These are phyloP conservation scores for Himalopsyche anomala DNA, from an alignment of 2,888 invertebrate genomes.

Conservation along the genomic window DNA sequence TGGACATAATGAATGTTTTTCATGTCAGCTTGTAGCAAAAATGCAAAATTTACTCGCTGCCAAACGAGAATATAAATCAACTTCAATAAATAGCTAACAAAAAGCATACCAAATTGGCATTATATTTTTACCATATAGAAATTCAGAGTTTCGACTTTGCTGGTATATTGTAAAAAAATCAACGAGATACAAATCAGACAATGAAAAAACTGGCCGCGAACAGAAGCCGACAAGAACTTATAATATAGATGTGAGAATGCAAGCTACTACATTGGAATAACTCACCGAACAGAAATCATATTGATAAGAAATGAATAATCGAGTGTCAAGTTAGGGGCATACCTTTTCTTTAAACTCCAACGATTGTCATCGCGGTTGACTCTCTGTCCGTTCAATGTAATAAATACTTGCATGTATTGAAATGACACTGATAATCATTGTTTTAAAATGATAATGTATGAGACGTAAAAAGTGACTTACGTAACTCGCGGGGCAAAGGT, in stretches of 20 bases:
- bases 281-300: constrained; percentile 57
- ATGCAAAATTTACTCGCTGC: constrained; percentile 13
- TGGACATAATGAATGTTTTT: constrained; percentile 7
- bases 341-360: constrained; percentile 58
- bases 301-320: constrained; percentile 65
- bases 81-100: constrained; percentile 41
- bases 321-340: constrained; percentile 63
- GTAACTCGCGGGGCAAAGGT: constrained; percentile 27
- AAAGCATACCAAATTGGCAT: constrained; percentile 33
- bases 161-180: constrained; percentile 53
- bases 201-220: constrained; percentile 60
- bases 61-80: constrained; percentile 49
- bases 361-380: constrained; percentile 61
- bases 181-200: constrained; percentile 62
- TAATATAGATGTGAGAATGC: constrained; percentile 65
- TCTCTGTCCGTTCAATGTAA: constrained; percentile 32
- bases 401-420: constrained; percentile 19
- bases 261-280: constrained; percentile 60
- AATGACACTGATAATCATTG: constrained; percentile 25
- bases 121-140: constrained; percentile 49
- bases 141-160: constrained; percentile 43
- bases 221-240: constrained; percentile 64
- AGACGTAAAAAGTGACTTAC: constrained; percentile 17
- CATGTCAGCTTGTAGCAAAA: neutral
- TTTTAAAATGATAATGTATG: neutral